Evolutionary conservation across 2,113 vertebrate species (phyloP), one percentile per base, ranked within the genome.

Genomic region (Atrichornis clamosus): DNA sequence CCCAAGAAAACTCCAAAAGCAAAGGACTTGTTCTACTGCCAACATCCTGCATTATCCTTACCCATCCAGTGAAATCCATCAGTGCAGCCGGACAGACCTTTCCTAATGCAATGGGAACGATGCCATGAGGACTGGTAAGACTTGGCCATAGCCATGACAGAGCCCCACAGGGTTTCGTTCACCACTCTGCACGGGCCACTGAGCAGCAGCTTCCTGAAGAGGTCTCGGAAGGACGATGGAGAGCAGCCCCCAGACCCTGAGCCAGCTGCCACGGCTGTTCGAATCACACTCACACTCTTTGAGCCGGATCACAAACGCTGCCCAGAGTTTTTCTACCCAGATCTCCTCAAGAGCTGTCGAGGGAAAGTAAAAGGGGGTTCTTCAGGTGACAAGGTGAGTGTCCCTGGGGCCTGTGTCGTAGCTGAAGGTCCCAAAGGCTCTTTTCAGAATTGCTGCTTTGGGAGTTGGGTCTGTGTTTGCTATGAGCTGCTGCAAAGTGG

Each of bases 291-390:
- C 5, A 93, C 95, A 1, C 98, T 99, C 41, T 99, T 99, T 7
- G 98, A 99, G 85, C 97, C 99, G 0, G 98, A 99, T 62, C 98
- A 99, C 70, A 97, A 97, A 42, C 98, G 95, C 41, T 99, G 98
- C n/a, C 98, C 99, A 0, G 99, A 99, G 91, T 99, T 99, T 95
- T 99, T 97, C 96, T 99, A 99, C 95, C 97, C 97, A 1, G 98
- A 99, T 64, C 97, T 99, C 23, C 56, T 98, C 42, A 98, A 98
- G 77, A 98, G 95, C 49, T 96, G 87, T 5, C 90, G 88, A n/a
- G 97, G 87, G n/a, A 98, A 95, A 80, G 75, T 78, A 7, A 97
- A 97, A 96, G 97, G 96, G 52, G 17, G 85, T 56, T 96, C 92
- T 8, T 69, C 95, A 0, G 92, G 77, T 94, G 98, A 98, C n/a